These are phyloP conservation scores for Syncerus caffer DNA, from an alignment of 2,797 vertebrate genomes.

Conservation along the genomic window DNA sequence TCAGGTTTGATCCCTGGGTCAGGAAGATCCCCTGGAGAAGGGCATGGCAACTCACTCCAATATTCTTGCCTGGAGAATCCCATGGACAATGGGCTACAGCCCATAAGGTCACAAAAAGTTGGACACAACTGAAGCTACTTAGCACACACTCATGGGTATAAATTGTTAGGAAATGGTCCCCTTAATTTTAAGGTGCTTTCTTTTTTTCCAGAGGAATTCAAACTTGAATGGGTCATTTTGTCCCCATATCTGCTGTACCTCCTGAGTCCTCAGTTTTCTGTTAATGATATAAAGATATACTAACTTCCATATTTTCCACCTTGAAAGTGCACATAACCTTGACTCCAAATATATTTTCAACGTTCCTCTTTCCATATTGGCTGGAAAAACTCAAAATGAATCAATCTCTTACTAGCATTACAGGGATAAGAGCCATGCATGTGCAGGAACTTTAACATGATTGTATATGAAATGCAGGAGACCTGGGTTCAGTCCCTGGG, in stretches of 20 bases:
- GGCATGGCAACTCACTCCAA: background rate
- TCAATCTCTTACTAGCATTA: background rate
- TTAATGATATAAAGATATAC: background rate
- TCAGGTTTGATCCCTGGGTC: background rate
- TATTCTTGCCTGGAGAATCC: background rate
- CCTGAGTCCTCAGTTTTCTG: background rate
- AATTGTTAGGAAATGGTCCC: background rate
- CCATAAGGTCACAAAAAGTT: background rate
- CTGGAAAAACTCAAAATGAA: background rate
- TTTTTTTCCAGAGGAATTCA: background rate
- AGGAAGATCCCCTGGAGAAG: background rate
- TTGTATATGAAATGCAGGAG: background rate
- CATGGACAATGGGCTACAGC: background rate
- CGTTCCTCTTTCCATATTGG: background rate
- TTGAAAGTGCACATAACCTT: background rate
- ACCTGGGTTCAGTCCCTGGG: background rate
- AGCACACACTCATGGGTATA: background rate
- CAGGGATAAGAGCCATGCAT: background rate
- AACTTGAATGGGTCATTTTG: background rate
- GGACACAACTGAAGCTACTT: background rate
- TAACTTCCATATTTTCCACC: background rate
- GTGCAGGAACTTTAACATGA: background rate
- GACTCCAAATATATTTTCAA: background rate
- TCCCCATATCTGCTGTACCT: background rate
- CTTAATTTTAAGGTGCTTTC: background rate